Base-by-base conservation (phyloP, 1,140 invertebrate genomes). In the Ceratosolen solmsi region DNA sequence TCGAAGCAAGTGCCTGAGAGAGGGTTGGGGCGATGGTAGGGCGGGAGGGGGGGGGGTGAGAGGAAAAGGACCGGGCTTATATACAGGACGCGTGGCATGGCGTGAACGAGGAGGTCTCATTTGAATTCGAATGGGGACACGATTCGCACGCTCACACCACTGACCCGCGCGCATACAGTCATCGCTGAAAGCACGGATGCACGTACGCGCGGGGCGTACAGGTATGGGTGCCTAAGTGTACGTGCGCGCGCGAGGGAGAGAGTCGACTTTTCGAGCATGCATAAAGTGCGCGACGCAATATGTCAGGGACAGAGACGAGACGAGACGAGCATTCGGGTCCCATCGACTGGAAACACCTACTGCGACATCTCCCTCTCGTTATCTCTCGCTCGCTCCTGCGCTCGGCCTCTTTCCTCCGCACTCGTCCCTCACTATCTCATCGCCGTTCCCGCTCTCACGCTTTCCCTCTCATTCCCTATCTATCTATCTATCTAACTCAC, bases 41-140 rank as follows among this genome's bases (percentile, higher is more conserved):
- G n/a, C 5, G 27, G 82, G 84, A 75, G 84, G 84, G 84, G 84
- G 79, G 82, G 84, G 84, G 84, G 77, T 82, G 82, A 3, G 54
- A 68, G 70, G n/a, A n/a, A n/a, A n/a, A n/a, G n/a, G n/a, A 63
- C 46, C 82, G 84, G 56, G 82, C 20, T 36, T 56, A 46, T 85
- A 79, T 84, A 85, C 86, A 84, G 80, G 85, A 85, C 84, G 86
- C 87, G 82, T 87, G 88, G 88, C 88, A 86, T 89, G 87, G 87
- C 86, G 88, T 86, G 86, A 89, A 88, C 87, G 88, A 89, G 87
- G 88, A 89, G 86, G 86, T 79, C 89, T 90, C 88, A 90, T 90
- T 90, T 90, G 89, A 90, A 90, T 90, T 86, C 89, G 89, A 90
- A 90, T 90, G 87, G 88, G 88, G 72, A 56, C 54, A 70, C 58